Percentiles rank a stretch among this genome's conserved stretches.
Conservation (phyloP, 2,888 invertebrate genomes). For the Trichopria drosophilae region DNA sequence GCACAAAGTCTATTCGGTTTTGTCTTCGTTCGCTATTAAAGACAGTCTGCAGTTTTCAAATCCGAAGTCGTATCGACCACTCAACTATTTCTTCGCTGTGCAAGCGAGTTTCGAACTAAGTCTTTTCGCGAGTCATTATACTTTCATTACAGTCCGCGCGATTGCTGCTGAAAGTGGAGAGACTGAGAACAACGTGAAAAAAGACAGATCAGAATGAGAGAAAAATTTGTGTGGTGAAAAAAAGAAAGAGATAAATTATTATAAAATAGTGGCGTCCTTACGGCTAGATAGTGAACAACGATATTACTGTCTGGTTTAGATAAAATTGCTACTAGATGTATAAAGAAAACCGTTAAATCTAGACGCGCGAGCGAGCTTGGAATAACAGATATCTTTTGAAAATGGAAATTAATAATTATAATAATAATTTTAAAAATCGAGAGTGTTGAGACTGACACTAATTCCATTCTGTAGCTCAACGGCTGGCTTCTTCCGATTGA, state of each 20-base stretch:
- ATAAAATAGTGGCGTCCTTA: constrained; percentile 34
- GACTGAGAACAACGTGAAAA: constrained; percentile 7
- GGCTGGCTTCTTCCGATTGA: constrained; percentile 35
- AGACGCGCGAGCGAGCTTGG: constrained; percentile 33
- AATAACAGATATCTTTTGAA: constrained; percentile 33
- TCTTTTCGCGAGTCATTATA: constrained; percentile 22
- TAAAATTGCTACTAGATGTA: constrained; percentile 39
- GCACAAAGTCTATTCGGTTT: too few species aligned
- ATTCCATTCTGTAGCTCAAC: constrained; percentile 36
- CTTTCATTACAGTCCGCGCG: constrained; percentile 20
- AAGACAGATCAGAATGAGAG: not conserved
- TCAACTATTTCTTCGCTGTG: constrained; percentile 30
- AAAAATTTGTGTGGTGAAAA: constrained; percentile 9
- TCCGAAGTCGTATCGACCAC: constrained; percentile 28
- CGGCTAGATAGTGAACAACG: constrained; percentile 33
- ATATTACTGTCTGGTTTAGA: constrained; percentile 33
- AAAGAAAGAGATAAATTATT: constrained; percentile 25
- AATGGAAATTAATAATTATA: constrained; percentile 23
- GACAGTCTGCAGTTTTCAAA: too few species aligned
- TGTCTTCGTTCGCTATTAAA: too few species aligned
- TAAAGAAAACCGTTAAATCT: constrained; percentile 29
- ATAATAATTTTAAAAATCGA: constrained; percentile 23
- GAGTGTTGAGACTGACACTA: constrained; percentile 37
- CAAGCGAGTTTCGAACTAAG: constrained; percentile 22
- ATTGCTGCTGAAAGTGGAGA: constrained; percentile 11